These are phyloP conservation scores for Archaeoteleia sp. DNA, from an alignment of 2,888 invertebrate genomes.

Conservation along the genomic window DNA sequence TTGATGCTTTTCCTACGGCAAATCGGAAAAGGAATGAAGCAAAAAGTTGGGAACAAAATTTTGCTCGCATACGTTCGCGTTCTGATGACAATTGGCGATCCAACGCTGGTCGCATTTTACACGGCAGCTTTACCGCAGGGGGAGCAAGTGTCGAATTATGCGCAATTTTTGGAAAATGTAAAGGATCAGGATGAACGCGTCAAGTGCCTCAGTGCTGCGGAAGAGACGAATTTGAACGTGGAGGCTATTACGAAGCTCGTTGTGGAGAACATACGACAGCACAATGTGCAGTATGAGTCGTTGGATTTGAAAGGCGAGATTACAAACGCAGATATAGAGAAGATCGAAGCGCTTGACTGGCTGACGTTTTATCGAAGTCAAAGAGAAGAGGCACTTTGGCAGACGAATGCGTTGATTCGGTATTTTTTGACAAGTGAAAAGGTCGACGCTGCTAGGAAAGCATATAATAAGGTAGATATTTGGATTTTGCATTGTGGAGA, in stretches of 20 bases:
- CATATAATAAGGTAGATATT: constrained; percentile 79
- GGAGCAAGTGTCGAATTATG: constrained; percentile 78
- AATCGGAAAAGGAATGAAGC: constrained; percentile 83
- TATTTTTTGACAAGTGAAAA: constrained; percentile 89
- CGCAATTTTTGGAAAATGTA: constrained; percentile 83
- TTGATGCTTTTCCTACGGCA: constrained; percentile 88
- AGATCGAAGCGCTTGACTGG: constrained; percentile 91
- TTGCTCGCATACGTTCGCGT: constrained; percentile 84
- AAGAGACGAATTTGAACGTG: constrained; percentile 87
- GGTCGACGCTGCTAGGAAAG: constrained; percentile 86
- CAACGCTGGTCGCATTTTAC: constrained; percentile 89
- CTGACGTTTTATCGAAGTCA: constrained; percentile 86
- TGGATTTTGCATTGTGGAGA: too few species aligned
- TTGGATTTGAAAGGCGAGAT: constrained; percentile 77
- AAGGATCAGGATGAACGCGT: constrained; percentile 80
- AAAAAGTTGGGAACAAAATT: constrained; percentile 84
- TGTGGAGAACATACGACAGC: constrained; percentile 84
- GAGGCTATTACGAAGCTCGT: constrained; percentile 88
- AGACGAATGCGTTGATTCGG: constrained; percentile 92
- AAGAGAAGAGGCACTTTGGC: constrained; percentile 86
- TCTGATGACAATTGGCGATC: constrained; percentile 84
- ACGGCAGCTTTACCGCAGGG: constrained; percentile 84
- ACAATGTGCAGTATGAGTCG: constrained; percentile 66
- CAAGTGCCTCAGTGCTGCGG: constrained; percentile 82
- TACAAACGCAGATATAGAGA: constrained; percentile 82